These are phyloP conservation scores for Butorides virescens DNA, from an alignment of 2,113 vertebrate genomes.

Conservation along the genomic window DNA sequence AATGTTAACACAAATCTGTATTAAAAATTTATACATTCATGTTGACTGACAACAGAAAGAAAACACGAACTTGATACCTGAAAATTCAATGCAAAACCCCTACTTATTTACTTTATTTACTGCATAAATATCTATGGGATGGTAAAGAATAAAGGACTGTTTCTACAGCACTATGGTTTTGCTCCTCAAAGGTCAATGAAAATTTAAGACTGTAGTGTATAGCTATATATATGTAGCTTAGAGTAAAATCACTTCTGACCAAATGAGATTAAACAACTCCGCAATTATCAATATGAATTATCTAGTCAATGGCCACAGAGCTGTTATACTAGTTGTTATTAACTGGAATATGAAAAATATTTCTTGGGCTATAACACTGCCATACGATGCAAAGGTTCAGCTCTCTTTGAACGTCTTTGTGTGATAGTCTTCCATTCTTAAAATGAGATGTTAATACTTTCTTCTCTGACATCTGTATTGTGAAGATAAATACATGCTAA, in stretches of 20 bases:
- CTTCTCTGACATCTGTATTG: background rate
- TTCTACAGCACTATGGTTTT: background rate
- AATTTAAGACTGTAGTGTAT: background rate
- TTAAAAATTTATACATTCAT: background rate
- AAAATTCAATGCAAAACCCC: background rate
- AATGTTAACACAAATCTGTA: background rate
- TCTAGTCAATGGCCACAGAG: background rate
- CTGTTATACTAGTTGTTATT: background rate
- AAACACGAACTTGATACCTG: background rate
- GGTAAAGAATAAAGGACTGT: background rate
- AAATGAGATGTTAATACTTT: background rate
- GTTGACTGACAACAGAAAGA: background rate
- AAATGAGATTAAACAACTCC: background rate
- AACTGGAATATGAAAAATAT: background rate
- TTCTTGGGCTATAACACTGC: background rate
- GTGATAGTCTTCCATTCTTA: background rate
- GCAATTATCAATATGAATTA: background rate
- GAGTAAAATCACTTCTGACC: background rate
- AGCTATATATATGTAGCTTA: background rate
- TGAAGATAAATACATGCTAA: background rate
- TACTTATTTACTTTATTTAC: background rate
- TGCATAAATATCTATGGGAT: background rate
- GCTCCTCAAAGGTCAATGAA: background rate
- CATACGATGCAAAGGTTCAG: background rate
- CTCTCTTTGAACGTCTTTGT: background rate